phyloP scores from a whole-genome alignment of 2,797 vertebrate genomes.

The Hydrophis major region DNA sequence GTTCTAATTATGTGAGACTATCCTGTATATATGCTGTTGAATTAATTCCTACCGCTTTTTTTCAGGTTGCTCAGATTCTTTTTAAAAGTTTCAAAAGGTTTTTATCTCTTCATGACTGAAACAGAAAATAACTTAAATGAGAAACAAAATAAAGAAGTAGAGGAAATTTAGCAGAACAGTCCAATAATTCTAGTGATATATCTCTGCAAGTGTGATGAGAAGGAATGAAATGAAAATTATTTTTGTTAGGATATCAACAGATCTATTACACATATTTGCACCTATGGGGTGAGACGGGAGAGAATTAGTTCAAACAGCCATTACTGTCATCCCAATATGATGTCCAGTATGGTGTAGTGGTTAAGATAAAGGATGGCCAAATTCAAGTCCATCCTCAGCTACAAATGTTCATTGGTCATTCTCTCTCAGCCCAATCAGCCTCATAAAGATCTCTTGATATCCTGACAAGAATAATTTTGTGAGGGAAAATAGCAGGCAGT shows the following conservation, averaged over 20 bases:
- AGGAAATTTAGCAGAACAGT: not conserved
- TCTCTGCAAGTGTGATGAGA: not conserved
- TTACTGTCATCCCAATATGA: not conserved
- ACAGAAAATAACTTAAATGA: not conserved
- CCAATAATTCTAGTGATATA: not conserved
- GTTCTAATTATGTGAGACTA: not conserved
- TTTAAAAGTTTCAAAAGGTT: not conserved
- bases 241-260: constrained; percentile 2
- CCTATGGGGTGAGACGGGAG: not conserved
- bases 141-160: not conserved
- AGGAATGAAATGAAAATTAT: not conserved
- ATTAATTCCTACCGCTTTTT: not conserved
- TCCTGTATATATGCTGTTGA: not conserved
- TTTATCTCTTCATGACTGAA: not conserved
- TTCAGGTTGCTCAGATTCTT: not conserved
- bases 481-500: not conserved
- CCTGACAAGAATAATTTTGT: not conserved
- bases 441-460: not conserved
- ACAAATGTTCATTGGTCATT: not conserved
- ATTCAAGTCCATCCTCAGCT: not conserved
- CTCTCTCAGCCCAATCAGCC: not conserved
- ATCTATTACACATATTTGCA: not conserved
- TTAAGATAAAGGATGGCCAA: not conserved
- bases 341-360: not conserved
- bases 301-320: not conserved